Conservation (phyloP, 1,140 invertebrate genomes). For the Drosophila miranda region DNA sequence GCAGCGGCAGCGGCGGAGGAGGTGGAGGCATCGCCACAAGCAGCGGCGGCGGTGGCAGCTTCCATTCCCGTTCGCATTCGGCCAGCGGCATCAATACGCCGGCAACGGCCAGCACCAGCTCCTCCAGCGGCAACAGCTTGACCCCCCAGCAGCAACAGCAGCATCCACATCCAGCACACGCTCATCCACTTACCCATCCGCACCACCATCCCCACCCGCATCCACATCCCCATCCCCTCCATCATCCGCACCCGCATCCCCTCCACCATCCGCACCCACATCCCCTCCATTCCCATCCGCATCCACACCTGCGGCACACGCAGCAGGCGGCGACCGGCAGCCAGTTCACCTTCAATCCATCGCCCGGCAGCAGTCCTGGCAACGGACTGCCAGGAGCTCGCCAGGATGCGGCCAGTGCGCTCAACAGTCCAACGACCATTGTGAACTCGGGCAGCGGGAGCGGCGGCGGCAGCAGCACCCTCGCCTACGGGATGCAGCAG, state of each 20-base stretch:
- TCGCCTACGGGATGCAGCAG: conserved; percentile 62
- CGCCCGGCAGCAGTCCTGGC: conserved; percentile 67
- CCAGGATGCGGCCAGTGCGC: conserved; percentile 60
- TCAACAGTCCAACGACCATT: conserved; percentile 76
- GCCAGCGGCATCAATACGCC: conserved; percentile 66
- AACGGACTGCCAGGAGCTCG: conserved; percentile 58
- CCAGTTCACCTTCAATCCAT: conserved; percentile 70
- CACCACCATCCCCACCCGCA: conserved; percentile 37
- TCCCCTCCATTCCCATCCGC: conserved; percentile 31
- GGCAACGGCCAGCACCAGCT: conserved; percentile 72
- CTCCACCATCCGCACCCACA: conserved; percentile 30
- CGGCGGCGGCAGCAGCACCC: conserved; percentile 58
- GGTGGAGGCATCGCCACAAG: background rate
- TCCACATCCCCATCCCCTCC: conserved; percentile 27
- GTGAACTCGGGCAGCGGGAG: conserved; percentile 75
- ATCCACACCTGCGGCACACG: conserved; percentile 30
- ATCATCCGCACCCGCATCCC: conserved; percentile 37
- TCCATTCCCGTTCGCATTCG: conserved; percentile 46
- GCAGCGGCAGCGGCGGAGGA: conserved; percentile 5
- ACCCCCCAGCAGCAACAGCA: conserved; percentile 60
- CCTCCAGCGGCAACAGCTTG: conserved; percentile 72
- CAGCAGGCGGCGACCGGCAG: conserved; percentile 36
- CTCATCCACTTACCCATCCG: background rate
- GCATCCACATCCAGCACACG: background rate
- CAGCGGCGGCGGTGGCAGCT: conserved; percentile 15